phyloP scores from a whole-genome alignment of 2,888 invertebrate genomes.

The Lithophane semibrunnea region DNA sequence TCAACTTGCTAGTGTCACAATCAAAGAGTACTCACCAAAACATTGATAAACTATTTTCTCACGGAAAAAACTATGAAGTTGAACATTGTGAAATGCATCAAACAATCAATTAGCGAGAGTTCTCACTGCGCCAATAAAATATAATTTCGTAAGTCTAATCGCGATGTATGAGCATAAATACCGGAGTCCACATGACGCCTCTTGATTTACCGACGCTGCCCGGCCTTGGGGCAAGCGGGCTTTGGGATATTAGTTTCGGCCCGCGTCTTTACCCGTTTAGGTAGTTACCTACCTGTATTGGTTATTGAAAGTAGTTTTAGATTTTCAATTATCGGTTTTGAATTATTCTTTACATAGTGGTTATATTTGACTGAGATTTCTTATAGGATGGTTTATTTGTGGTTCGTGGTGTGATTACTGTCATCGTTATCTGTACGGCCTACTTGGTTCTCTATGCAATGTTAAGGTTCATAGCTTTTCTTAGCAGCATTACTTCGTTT shows the following conservation, averaged over 20 bases:
- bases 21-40: constrained; percentile 6
- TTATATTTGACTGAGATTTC: constrained; percentile 22
- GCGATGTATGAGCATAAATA: constrained; percentile 78
- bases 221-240: constrained; percentile 55
- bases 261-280: constrained; percentile 50
- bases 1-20: not conserved
- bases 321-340: constrained; percentile 56
- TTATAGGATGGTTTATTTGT: constrained; percentile 1
- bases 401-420: constrained; percentile 17
- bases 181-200: constrained; percentile 82
- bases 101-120: constrained; percentile 74
- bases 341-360: constrained; percentile 42
- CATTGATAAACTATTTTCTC: constrained; percentile 52
- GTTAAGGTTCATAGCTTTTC: not conserved
- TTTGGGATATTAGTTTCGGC: constrained; percentile 46
- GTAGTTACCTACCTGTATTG: constrained; percentile 43
- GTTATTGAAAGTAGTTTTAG: constrained; percentile 45
- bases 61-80: constrained; percentile 37
- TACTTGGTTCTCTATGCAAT: not conserved
- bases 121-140: constrained; percentile 75
- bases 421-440: constrained; percentile 24
- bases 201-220: constrained; percentile 73
- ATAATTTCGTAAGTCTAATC: constrained; percentile 83
- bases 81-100: constrained; percentile 60
- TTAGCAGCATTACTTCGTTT: not conserved